Conservation (phyloP, 2,888 invertebrate species). For the Morpho achilles region DNA sequence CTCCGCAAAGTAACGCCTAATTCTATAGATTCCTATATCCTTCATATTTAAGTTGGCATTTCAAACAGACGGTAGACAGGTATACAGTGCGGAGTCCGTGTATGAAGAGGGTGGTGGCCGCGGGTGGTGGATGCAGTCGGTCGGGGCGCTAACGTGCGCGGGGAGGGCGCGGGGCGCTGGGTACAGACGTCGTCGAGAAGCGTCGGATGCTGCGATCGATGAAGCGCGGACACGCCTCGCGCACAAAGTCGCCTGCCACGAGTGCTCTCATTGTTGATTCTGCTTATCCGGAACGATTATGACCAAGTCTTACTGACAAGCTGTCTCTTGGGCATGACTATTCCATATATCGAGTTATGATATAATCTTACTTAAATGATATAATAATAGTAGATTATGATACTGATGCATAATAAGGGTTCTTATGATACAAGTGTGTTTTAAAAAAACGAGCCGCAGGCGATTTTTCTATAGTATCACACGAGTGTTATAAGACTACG, state of each 20-base stretch:
- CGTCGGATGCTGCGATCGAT: constrained; percentile 78
- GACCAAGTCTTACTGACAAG: constrained; percentile 15
- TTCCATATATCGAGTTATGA: too few species aligned
- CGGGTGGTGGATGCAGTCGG: constrained; percentile 78
- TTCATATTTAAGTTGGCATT: constrained; percentile 25
- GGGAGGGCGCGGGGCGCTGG: constrained; percentile 46
- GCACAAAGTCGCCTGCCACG: constrained; percentile 39
- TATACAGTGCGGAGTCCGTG: constrained; percentile 42
- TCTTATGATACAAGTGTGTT: too few species aligned
- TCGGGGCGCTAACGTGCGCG: constrained; percentile 74
- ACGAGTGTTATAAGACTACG: too few species aligned
- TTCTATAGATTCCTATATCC: constrained; percentile 16
- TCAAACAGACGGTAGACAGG: constrained; percentile 50
- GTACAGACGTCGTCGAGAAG: constrained; percentile 73
- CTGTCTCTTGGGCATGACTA: constrained; percentile 1
- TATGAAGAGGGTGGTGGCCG: constrained; percentile 44
- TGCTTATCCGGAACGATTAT: constrained; percentile 30
- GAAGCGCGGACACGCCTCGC: constrained; percentile 79
- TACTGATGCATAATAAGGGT: too few species aligned
- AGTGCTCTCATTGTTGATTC: constrained; percentile 58
- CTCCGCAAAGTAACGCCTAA: too few species aligned
- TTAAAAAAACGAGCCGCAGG: too few species aligned
- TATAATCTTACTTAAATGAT: too few species aligned
- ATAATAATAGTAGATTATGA: too few species aligned
- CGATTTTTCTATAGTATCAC: too few species aligned